These are phyloP conservation scores for Drosophila dives DNA, from an alignment of 2,888 invertebrate species.

Conservation along the genomic window DNA sequence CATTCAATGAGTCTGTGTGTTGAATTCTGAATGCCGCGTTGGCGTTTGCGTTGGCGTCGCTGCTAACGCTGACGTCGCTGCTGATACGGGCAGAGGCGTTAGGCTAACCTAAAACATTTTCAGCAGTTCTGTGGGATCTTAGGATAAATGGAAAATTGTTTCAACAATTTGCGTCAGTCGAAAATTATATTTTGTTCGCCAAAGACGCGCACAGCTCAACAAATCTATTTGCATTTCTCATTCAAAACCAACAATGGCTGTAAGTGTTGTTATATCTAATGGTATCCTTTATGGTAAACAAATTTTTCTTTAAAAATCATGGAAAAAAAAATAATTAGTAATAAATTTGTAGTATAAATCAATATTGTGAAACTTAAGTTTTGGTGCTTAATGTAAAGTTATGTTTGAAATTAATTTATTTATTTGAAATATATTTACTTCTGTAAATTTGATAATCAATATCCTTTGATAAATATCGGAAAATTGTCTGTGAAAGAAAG, in stretches of 20 bases:
- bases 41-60: constrained; percentile 34
- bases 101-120: constrained; percentile 71
- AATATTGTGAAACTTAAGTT: not conserved
- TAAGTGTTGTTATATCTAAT: constrained; percentile 62
- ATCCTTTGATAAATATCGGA: not conserved
- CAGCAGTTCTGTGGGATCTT: constrained; percentile 59
- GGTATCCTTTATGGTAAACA: constrained; percentile 10
- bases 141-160: constrained; percentile 82
- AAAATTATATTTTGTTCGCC: constrained; percentile 77
- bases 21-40: constrained; percentile 29
- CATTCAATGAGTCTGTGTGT: constrained; percentile 54
- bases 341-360: not conserved
- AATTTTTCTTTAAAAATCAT: not conserved
- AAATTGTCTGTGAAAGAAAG: not conserved
- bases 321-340: not conserved
- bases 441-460: not conserved
- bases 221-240: constrained; percentile 40
- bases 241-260: constrained; percentile 73
- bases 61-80: constrained; percentile 11
- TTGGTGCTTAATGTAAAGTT: not conserved
- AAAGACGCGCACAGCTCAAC: constrained; percentile 67
- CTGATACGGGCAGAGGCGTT: constrained; percentile 51
- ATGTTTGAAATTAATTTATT: not conserved
- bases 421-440: not conserved
- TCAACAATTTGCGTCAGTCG: constrained; percentile 81